Percentiles rank a stretch among this genome's conserved stretches.
Conservation (phyloP, 1,140 invertebrate species). For the Homarus americanus region DNA sequence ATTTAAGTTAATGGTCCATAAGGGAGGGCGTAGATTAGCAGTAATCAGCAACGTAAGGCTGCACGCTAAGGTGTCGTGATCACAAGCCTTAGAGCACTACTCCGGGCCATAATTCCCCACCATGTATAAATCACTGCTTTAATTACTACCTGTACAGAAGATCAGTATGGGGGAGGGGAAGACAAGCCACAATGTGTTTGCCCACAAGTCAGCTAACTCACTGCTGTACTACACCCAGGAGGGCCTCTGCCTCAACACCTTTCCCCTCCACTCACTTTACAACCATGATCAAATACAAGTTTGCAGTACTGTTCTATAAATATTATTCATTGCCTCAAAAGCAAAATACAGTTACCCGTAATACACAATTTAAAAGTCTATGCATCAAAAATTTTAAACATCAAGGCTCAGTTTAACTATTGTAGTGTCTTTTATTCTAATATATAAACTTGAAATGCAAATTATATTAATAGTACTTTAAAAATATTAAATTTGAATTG, state of each 20-base stretch:
- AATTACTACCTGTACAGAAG: not conserved
- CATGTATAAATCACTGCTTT: not conserved
- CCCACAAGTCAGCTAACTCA: not conserved
- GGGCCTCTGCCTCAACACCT: not conserved
- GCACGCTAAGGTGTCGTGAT: slow-evolving; percentile 23
- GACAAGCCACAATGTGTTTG: not conserved
- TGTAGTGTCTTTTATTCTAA: no score
- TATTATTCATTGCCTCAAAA: no score
- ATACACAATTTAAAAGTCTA: no score
- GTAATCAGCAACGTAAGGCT: slow-evolving; percentile 12
- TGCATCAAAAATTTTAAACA: no score
- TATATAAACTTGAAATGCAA: no score
- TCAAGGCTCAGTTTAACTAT: no score
- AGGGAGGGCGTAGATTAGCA: slow-evolving; percentile 17
- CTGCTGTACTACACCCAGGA: not conserved
- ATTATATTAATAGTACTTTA: no score
- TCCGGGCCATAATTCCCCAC: slow-evolving; percentile 8
- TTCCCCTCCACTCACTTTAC: no score
- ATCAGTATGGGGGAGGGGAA: not conserved
- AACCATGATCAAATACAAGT: no score
- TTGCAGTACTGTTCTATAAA: no score
- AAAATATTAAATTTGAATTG: no score
- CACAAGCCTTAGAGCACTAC: not conserved
- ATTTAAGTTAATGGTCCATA: slow-evolving; percentile 10
- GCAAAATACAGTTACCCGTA: no score